These are phyloP conservation scores for Bombus consobrinus DNA, from an alignment of 1,140 invertebrate species.

Conservation along the genomic window DNA sequence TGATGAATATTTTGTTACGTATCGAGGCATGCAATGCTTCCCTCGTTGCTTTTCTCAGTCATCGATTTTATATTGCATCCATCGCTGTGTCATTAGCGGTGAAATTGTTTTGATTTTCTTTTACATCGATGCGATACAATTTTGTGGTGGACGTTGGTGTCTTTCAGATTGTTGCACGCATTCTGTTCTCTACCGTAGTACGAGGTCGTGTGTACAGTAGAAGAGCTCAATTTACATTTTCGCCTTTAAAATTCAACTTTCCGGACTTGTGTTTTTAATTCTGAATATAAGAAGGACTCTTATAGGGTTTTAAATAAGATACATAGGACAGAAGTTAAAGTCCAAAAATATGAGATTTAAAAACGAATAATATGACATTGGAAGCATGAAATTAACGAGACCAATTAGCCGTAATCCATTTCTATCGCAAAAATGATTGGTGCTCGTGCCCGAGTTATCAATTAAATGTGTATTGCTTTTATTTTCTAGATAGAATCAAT, in stretches of 20 bases:
- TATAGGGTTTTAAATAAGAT: too few relatives aligned
- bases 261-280: too few relatives aligned
- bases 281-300: too few relatives aligned
- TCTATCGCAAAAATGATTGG: neutral
- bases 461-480: neutral
- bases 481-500: neutral
- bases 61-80: neutral
- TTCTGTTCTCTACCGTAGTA: too few relatives aligned
- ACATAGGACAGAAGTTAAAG: too few relatives aligned
- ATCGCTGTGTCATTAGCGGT: neutral
- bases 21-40: too few relatives aligned
- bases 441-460: neutral
- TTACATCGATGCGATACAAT: neutral
- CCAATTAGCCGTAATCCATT: neutral
- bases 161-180: too few relatives aligned
- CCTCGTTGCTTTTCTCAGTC: neutral
- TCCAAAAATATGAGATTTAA: too few relatives aligned
- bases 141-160: too few relatives aligned
- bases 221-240: too few relatives aligned
- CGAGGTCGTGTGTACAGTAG: too few relatives aligned
- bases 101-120: neutral
- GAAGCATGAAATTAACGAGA: neutral
- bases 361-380: neutral
- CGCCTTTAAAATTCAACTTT: too few relatives aligned
- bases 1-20: neutral